A percentile compares a stretch with the other conserved stretches of the same genome.
Conservation (phyloP, 2,113 vertebrate genomes). For the Tapirus terrestris region DNA sequence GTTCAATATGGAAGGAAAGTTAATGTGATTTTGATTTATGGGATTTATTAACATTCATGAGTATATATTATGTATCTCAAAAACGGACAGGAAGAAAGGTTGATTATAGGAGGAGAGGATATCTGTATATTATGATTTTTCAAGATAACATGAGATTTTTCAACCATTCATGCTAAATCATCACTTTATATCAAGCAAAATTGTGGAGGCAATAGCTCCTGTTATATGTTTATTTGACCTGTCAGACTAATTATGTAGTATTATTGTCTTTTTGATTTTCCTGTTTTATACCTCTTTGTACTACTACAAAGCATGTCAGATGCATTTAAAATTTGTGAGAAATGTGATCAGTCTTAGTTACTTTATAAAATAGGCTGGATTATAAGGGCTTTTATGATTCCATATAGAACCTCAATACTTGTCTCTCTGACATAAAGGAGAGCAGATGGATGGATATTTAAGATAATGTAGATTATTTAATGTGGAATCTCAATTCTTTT, state of each 20-base stretch:
- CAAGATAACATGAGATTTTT: constrained; percentile 36
- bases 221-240: constrained; percentile 8
- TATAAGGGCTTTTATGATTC: constrained; percentile 9
- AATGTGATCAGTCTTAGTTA: constrained; percentile 23
- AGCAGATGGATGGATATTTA: constrained; percentile 6
- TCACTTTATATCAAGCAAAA: not conserved
- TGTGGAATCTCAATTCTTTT: constrained; percentile 43
- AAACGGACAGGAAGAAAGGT: constrained; percentile 31
- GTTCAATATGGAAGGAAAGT: not conserved
- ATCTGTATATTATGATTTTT: not conserved
- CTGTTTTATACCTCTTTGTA: constrained; percentile 8
- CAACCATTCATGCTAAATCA: not conserved
- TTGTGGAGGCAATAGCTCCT: not conserved
- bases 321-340: constrained; percentile 55
- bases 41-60: constrained; percentile 60
- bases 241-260: constrained; percentile 32
- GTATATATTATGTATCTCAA: constrained; percentile 56
- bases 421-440: constrained; percentile 10
- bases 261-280: constrained; percentile 37
- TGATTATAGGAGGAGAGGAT: not conserved
- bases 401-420: not conserved
- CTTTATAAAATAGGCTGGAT: constrained; percentile 14
- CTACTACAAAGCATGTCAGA: not conserved
- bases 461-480: constrained; percentile 41
- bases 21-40: constrained; percentile 68